Conservation (phyloP, 2,113 vertebrate genomes). For the Gallinago undulata region DNA sequence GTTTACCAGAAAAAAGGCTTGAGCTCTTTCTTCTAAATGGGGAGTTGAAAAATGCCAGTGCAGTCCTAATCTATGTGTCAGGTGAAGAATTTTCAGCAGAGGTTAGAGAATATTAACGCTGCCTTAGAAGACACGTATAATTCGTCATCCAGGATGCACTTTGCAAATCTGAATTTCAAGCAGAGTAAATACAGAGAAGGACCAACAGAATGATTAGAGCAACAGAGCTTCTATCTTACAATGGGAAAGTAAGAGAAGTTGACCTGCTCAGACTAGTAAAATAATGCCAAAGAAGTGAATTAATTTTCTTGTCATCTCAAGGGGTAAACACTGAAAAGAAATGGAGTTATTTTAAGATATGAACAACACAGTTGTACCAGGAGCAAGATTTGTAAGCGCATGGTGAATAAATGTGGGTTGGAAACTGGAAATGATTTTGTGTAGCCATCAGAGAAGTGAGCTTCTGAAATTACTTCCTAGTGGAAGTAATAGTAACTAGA, state of each 20-base stretch:
- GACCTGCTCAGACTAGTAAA: background rate
- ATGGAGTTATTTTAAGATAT: background rate
- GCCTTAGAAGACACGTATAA: background rate
- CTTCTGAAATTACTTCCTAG: background rate
- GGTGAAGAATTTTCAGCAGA: background rate
- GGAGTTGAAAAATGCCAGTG: background rate
- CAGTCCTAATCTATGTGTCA: background rate
- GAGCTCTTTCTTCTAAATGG: background rate
- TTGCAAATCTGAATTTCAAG: slow-evolving; percentile 15
- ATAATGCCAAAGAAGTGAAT: background rate
- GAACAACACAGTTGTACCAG: background rate
- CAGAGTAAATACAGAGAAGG: background rate
- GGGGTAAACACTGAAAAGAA: background rate
- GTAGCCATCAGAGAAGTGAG: background rate
- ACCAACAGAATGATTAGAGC: background rate
- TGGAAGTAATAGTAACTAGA: background rate
- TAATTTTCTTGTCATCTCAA: background rate
- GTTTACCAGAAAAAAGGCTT: background rate
- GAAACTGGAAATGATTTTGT: background rate
- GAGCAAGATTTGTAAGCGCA: background rate
- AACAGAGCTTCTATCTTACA: background rate
- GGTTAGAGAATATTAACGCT: background rate
- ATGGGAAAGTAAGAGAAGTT: background rate
- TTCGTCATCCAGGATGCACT: background rate
- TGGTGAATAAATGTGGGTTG: background rate